Conservation (phyloP, 2,797 vertebrate genomes). For the Sciurus carolinensis region DNA sequence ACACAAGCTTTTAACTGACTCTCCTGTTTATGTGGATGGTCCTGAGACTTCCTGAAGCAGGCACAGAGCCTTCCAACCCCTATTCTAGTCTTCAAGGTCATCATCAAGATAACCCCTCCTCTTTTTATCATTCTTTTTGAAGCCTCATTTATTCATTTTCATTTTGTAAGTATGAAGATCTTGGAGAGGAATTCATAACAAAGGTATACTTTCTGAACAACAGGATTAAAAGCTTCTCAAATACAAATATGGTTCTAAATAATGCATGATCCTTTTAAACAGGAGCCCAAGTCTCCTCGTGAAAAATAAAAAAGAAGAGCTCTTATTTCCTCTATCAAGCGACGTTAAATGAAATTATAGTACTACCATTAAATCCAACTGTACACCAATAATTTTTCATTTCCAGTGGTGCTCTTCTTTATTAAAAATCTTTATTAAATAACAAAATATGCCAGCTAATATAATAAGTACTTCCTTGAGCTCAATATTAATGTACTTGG, state of each 20-base stretch:
- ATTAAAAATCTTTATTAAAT: constrained; percentile 81
- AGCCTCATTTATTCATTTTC: constrained; percentile 56
- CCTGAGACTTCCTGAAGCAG: background rate
- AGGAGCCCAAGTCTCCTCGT: constrained; percentile 64
- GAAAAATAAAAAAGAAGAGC: constrained; percentile 22
- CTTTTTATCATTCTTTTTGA: constrained; percentile 60
- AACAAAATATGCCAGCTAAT: constrained; percentile 73
- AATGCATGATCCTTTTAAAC: constrained; percentile 75
- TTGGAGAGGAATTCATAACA: constrained; percentile 60
- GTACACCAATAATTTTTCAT: constrained; percentile 76
- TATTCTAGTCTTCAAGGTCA: constrained; percentile 40
- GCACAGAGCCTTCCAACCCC: background rate
- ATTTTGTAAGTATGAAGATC: constrained; percentile 70
- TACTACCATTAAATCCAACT: constrained; percentile 71
- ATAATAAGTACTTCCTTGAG: constrained; percentile 62
- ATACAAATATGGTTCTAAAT: constrained; percentile 75
- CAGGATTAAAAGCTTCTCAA: constrained; percentile 74
- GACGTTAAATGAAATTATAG: constrained; percentile 75
- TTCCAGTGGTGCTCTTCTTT: constrained; percentile 68
- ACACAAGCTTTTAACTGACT: background rate
- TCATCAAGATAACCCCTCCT: background rate
- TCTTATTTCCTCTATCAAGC: constrained; percentile 72
- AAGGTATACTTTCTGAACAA: constrained; percentile 65
- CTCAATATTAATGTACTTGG: constrained; percentile 60
- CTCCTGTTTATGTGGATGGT: background rate